Conservation (phyloP, 2,113 vertebrate species). For the Cavia porcellus region DNA sequence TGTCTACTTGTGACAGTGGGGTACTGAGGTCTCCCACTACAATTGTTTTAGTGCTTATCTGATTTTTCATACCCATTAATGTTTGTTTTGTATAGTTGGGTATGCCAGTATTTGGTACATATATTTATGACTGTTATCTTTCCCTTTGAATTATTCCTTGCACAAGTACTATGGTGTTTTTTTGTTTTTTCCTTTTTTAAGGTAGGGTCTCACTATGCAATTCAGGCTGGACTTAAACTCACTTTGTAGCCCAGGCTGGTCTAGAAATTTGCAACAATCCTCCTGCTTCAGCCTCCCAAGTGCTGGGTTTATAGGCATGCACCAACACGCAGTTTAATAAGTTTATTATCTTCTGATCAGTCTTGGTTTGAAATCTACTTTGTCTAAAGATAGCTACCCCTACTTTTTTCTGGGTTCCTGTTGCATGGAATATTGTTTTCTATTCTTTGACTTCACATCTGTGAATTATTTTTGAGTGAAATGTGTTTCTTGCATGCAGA, state of each 20-base stretch:
- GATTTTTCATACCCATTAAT: background rate
- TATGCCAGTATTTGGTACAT: background rate
- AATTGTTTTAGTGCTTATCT: background rate
- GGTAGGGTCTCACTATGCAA: too few relatives aligned
- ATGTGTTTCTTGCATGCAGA: background rate
- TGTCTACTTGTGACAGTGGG: background rate
- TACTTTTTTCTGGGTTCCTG: background rate
- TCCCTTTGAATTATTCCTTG: background rate
- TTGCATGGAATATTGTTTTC: background rate
- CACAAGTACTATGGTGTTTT: background rate
- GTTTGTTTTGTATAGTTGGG: background rate
- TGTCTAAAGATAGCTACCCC: background rate
- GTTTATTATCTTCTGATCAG: background rate
- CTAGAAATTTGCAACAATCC: too few relatives aligned
- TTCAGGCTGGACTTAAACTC: too few relatives aligned
- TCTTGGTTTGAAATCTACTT: background rate
- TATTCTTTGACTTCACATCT: background rate
- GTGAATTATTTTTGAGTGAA: background rate
- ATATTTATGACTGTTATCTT: background rate
- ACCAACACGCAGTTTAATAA: background rate
- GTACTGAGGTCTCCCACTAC: background rate
- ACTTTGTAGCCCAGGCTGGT: too few relatives aligned
- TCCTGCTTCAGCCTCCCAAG: too few relatives aligned
- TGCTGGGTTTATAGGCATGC: too few relatives aligned
- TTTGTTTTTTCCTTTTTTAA: too few relatives aligned